Percentiles rank a stretch among this genome's conserved stretches.
Evolutionary conservation across 2,797 vertebrate species (phyloP).

Genomic region (Typhlichthys subterraneus): DNA sequence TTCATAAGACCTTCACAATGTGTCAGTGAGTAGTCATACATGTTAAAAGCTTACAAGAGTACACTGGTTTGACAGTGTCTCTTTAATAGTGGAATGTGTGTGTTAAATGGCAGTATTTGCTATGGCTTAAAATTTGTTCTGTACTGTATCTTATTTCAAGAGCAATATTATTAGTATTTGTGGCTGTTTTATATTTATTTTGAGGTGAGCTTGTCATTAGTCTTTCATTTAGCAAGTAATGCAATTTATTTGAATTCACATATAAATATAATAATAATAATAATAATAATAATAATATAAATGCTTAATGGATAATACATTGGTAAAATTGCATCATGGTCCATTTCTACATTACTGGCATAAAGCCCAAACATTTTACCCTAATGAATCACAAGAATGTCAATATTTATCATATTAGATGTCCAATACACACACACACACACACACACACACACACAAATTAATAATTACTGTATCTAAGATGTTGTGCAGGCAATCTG

Average conservation of each 20-base stretch:
- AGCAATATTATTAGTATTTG: conserved; percentile 21
- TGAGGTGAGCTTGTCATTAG: conserved; percentile 31
- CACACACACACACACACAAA: neutral
- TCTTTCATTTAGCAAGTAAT: conserved; percentile 35
- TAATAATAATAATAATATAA: neutral
- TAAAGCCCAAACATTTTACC: conserved; percentile 3
- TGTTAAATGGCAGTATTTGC: too few relatives aligned
- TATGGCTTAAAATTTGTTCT: too few relatives aligned
- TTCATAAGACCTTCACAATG: too few relatives aligned
- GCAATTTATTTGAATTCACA: conserved; percentile 30
- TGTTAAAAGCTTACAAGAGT: too few relatives aligned
- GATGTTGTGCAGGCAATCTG: too few relatives aligned
- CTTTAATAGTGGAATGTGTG: too few relatives aligned
- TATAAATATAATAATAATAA: neutral
- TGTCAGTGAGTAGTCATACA: too few relatives aligned
- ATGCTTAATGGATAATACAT: conserved; percentile 12
- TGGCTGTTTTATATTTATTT: conserved; percentile 19
- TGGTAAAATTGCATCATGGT: conserved; percentile 16
- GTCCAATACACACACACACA: neutral
- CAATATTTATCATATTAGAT: neutral
- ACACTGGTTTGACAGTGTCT: too few relatives aligned
- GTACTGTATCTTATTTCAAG: too few relatives aligned
- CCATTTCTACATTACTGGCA: conserved; percentile 27
- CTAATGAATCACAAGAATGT: conserved; percentile 4
- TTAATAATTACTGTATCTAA: too few relatives aligned